Evolutionary conservation across 2,113 vertebrate genomes (phyloP).

Genomic region (Lates calcarifer): DNA sequence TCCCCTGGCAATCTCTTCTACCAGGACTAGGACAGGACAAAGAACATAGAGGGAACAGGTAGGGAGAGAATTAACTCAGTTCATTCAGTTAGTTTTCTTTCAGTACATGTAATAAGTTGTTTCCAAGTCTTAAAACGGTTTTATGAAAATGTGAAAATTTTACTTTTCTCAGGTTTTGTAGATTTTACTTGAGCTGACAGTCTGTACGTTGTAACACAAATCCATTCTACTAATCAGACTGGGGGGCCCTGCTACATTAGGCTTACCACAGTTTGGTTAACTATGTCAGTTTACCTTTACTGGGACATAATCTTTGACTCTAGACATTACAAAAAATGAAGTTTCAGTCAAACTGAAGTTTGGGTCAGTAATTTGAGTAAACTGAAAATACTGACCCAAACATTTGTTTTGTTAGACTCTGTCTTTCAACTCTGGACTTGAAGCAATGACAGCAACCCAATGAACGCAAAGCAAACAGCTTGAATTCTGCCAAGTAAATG

Average conservation of each 20-base stretch:
- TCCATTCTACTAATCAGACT: background rate
- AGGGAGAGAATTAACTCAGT: background rate
- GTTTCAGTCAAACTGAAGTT: too few species aligned
- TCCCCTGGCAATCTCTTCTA: constrained; percentile 91
- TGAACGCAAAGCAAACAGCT: background rate
- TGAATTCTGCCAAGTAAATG: background rate
- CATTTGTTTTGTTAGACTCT: background rate
- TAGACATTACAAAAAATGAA: background rate
- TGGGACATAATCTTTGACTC: background rate
- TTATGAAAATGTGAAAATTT: background rate
- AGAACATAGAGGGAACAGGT: constrained; percentile 38
- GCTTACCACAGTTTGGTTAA: background rate
- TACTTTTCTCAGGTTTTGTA: background rate
- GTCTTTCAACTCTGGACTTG: background rate
- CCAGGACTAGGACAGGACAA: constrained; percentile 86
- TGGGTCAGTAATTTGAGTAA: too few species aligned
- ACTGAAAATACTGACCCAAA: background rate
- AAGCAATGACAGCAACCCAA: background rate
- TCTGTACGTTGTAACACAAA: background rate
- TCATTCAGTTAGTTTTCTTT: background rate
- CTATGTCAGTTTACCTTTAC: background rate
- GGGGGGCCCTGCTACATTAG: background rate
- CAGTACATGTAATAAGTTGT: background rate
- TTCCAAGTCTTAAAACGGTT: background rate
- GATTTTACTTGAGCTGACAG: background rate